Conservation (phyloP, 2,113 vertebrate genomes). For the Paratilapia polleni region DNA sequence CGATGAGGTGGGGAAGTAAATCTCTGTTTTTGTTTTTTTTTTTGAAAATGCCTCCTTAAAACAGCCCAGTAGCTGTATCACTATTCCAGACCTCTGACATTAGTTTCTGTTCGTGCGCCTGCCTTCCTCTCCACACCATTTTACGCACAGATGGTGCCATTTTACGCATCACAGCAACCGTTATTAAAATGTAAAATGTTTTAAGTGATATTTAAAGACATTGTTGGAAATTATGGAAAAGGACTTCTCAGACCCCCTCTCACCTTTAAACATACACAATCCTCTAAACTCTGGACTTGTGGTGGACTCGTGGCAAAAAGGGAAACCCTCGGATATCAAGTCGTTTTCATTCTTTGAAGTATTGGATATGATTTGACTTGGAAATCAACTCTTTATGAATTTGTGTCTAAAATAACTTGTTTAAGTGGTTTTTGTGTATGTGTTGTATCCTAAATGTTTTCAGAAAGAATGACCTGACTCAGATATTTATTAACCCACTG, state of each 20-base stretch:
- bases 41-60: slow-evolving; percentile 15
- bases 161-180: slow-evolving; percentile 40
- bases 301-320: not conserved
- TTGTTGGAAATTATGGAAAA: slow-evolving; percentile 11
- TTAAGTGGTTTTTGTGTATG: not conserved
- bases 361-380: not conserved
- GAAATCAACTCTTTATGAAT: not conserved
- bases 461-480: not conserved
- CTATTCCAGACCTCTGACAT: slow-evolving; percentile 44
- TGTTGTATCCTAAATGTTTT: not conserved
- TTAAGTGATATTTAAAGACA: slow-evolving; percentile 19
- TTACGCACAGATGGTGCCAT: slow-evolving; percentile 57
- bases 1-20: slow-evolving; percentile 91
- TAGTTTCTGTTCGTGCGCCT: slow-evolving; percentile 43
- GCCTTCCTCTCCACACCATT: slow-evolving; percentile 27
- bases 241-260: not conserved
- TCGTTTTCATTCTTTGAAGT: not conserved
- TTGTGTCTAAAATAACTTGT: not conserved
- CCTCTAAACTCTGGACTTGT: not conserved
- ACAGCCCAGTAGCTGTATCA: slow-evolving; percentile 17
- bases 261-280: not conserved
- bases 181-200: slow-evolving; percentile 13
- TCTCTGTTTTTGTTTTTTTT: not conserved
- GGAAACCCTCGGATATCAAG: not conserved
- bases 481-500: not conserved